Conservation (phyloP, 2,888 invertebrate genomes). For the Perizoma affinitatum region DNA sequence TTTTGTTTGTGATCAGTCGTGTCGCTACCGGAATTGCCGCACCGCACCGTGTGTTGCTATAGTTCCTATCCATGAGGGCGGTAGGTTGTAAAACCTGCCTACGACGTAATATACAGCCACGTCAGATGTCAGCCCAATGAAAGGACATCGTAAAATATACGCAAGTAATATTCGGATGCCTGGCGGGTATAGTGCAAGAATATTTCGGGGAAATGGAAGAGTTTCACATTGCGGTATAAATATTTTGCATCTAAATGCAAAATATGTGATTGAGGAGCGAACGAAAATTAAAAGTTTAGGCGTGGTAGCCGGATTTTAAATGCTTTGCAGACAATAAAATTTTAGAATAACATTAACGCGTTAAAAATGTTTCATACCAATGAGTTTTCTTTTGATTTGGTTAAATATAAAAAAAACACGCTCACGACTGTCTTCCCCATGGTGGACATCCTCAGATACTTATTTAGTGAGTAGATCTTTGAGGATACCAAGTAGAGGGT, state of each 20-base stretch:
- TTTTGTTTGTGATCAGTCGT: not conserved
- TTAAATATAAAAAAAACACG: too few species aligned
- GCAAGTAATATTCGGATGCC: constrained; percentile 37
- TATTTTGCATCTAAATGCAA: not conserved
- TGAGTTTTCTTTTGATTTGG: too few species aligned
- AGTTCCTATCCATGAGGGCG: constrained; percentile 7
- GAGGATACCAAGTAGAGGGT: too few species aligned
- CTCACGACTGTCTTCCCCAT: too few species aligned
- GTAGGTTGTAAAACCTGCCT: constrained; percentile 40
- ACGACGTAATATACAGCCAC: constrained; percentile 48
- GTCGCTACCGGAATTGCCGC: not conserved
- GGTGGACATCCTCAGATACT: too few species aligned
- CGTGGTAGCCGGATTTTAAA: too few species aligned
- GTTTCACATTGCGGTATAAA: not conserved
- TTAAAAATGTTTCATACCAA: too few species aligned
- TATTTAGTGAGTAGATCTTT: too few species aligned
- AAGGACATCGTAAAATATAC: constrained; percentile 54
- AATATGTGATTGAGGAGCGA: too few species aligned
- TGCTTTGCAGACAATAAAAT: too few species aligned
- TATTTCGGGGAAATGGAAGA: constrained; percentile 5
- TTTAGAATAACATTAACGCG: too few species aligned
- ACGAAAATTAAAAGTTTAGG: too few species aligned
- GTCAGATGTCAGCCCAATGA: constrained; percentile 52
- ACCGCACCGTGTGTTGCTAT: constrained; percentile 13
- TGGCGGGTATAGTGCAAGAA: constrained; percentile 29